Evolutionary conservation across 2,113 vertebrate species (phyloP).

Genomic region (Bungarus multicinctus): DNA sequence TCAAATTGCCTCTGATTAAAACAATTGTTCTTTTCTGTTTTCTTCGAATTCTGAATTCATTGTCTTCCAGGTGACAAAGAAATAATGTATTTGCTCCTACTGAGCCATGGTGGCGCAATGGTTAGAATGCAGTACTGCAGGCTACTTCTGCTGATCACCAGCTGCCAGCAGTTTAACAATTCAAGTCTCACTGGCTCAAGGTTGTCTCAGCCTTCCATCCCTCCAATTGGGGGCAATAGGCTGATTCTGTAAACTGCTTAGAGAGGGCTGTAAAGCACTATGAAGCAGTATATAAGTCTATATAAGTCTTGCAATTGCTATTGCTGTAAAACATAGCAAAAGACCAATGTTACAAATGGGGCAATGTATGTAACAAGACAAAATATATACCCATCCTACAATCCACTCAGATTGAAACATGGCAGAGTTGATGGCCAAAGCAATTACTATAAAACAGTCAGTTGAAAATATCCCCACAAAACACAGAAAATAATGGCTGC

Average conservation of each 20-base stretch:
- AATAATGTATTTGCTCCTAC: neutral
- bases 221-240: too few relatives aligned
- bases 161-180: too few relatives aligned
- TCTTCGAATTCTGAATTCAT: neutral
- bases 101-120: too few relatives aligned
- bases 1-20: neutral
- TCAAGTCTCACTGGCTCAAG: too few relatives aligned
- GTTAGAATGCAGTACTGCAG: neutral
- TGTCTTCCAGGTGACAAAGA: neutral
- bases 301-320: too few relatives aligned
- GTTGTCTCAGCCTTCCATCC: too few relatives aligned
- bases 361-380: neutral
- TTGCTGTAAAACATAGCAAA: too few relatives aligned
- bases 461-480: neutral
- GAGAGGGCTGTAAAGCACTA: too few relatives aligned
- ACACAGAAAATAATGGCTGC: neutral
- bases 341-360: too few relatives aligned
- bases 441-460: neutral
- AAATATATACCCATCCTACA: neutral
- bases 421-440: neutral
- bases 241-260: too few relatives aligned
- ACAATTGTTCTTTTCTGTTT: neutral
- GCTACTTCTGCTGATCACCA: too few relatives aligned
- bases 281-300: too few relatives aligned
- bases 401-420: neutral